Base-by-base conservation (phyloP, 1,140 invertebrate species). In the Teleogryllus occipitalis region DNA sequence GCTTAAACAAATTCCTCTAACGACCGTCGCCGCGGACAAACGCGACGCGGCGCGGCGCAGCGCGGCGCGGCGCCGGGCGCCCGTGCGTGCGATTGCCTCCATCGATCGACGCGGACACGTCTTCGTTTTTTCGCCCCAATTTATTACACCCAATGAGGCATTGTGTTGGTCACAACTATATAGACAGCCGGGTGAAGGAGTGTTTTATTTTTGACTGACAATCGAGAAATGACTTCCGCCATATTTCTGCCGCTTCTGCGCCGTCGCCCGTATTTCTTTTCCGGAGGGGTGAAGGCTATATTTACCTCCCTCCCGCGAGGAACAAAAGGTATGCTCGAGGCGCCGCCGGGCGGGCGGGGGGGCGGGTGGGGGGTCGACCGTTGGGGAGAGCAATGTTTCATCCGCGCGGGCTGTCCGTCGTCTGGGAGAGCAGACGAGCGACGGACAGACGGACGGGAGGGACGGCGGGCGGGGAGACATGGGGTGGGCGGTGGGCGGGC, bases 181-280 rank as follows among this genome's bases (percentile, higher is more conserved):
- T 65, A 65, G 54, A 65, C 54, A 65, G 54, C 18, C 10, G 54
- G 54, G 54, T 65, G 54, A 65, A 65, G 54, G 54, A 65, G 54
- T 65, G 54, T 65, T 65, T 65, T 65, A 65, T 65, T 65, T 65
- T 65, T 65, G 54, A 65, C 54, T 65, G 54, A 65, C 54, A 65
- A 65, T 65, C 54, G 54, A 65, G 54, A 65, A 65, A 65, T 65
- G 54, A 65, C 54, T 65, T 65, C 54, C 54, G 54, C 54, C 54
- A 65, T 65, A 65, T 65, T 65, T 65, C 10, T 65, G 54, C 10
- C 18, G 18, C 54, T 65, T 65, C 54, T 65, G 54, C 54, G 54
- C 18, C 54, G 10, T 10, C 18, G 54, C 54, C 18, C 18, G 54
- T 65, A 65, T 65, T 65, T 65, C 54, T 65, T 65, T 65, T 39